These are phyloP conservation scores for Heliconius congener DNA, from an alignment of 1,140 invertebrate species.

Conservation along the genomic window DNA sequence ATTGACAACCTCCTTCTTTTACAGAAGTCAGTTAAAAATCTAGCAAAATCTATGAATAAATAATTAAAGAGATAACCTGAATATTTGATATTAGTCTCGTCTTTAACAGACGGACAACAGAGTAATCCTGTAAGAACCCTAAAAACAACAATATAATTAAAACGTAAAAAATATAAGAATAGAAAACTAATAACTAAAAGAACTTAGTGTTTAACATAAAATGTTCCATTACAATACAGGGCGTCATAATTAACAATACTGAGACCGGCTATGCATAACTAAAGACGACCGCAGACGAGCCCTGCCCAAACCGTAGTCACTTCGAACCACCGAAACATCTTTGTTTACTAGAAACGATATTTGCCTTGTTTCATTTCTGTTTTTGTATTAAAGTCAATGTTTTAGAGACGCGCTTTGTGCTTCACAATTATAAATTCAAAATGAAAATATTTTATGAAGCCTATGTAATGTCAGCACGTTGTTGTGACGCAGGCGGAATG, in stretches of 20 bases:
- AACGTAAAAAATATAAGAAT: no score
- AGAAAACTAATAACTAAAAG: background rate
- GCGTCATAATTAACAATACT: conserved; percentile 65
- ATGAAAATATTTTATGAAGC: conserved; percentile 12
- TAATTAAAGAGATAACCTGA: no score
- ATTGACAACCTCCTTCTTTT: no score
- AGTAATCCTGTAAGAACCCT: no score
- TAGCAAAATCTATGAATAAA: no score
- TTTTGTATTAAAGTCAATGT: conserved; percentile 9
- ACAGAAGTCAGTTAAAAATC: no score
- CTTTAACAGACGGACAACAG: no score
- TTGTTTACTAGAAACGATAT: conserved; percentile 12
- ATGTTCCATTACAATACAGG: conserved; percentile 50
- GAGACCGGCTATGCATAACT: conserved; percentile 62
- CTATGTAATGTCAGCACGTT: background rate
- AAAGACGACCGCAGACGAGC: conserved; percentile 45
- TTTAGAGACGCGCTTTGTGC: background rate
- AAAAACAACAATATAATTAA: no score
- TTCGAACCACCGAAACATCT: conserved; percentile 19
- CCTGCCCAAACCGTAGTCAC: conserved; percentile 50
- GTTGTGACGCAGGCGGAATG: background rate
- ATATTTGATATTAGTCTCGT: no score
- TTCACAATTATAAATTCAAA: conserved; percentile 9
- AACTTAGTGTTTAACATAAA: conserved; percentile 39
- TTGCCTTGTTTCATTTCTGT: background rate